Conservation (phyloP, 2,888 invertebrate species). For the Lasioglossum malachurum region DNA sequence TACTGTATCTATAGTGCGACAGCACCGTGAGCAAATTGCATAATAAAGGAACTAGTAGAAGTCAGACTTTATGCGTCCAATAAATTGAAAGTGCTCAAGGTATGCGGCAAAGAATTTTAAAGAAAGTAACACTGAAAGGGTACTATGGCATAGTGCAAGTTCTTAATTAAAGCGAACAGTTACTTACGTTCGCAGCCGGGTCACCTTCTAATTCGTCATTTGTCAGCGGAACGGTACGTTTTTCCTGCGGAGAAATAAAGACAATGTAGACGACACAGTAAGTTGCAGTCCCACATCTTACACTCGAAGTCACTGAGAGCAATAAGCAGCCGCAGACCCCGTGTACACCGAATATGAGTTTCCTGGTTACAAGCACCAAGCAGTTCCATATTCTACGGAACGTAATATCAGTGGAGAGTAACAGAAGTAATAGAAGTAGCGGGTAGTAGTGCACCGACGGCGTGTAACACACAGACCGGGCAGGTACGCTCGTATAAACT, state of each 20-base stretch:
- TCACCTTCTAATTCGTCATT: not conserved
- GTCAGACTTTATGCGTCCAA: not conserved
- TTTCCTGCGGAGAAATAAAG: constrained; percentile 55
- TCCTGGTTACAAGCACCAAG: constrained; percentile 64
- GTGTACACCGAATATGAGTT: constrained; percentile 69
- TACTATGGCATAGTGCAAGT: not conserved
- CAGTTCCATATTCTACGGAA: constrained; percentile 66
- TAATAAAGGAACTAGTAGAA: constrained; percentile 6
- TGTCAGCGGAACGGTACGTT: not conserved
- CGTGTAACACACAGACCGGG: constrained; percentile 33
- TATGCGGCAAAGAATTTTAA: not conserved
- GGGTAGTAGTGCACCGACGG: constrained; percentile 1
- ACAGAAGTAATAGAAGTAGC: constrained; percentile 70
- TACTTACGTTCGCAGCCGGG: not conserved
- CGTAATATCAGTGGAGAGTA: constrained; percentile 68
- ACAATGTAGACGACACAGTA: constrained; percentile 61
- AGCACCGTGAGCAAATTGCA: not conserved
- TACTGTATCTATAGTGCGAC: not conserved
- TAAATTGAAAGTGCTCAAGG: not conserved
- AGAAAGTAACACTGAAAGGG: not conserved
- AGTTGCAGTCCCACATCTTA: constrained; percentile 66
- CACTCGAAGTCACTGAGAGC: constrained; percentile 61
- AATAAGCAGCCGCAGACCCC: constrained; percentile 69
- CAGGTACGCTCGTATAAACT: constrained; percentile 47
- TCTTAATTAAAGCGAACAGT: not conserved